Base-by-base conservation (phyloP, 2,797 vertebrate species). In the Sebastes flavidus region DNA sequence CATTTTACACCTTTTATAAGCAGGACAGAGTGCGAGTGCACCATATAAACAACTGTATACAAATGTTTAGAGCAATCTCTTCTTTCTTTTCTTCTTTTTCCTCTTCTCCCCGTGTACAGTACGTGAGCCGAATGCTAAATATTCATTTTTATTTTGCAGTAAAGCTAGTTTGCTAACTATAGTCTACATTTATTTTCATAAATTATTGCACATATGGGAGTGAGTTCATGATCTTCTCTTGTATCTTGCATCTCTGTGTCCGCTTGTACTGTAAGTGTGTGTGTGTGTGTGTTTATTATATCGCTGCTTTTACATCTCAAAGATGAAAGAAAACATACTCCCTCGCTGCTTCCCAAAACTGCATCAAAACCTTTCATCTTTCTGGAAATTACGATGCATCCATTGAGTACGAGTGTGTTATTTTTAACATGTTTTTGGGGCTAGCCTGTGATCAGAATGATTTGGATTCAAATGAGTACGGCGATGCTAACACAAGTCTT, bases 351-450 rank as follows among this genome's bases (percentile, higher is more conserved):
- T 84, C 71, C 46, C 71, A 27, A 67, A 89, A 83, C 69, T 72
- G 65, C 77, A 87, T 78, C 78, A 65, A 68, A 87, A 68, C 67
- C 86, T 90, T 89, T 90, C 78, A 84, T 92, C 87, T 88, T 1
- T 6, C 62, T 72, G 52, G 55, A 83, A 81, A 83, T 85, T 80
- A 61, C 52, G 75, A 85, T 60, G 29, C 79, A 8, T 54, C 72
- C 79, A 74, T 65, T 85, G 78, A 83, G 80, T 12, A 38, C 24
- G 25, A 82, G 67, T 68, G 52, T 73, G 80, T 69, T 88, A 87
- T 86, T 89, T 89, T 86, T 86, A 84, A 76, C 14, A 0, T 81
- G 66, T 82, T 87, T 90, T 58, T 12, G 58, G 63, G 63, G 71
- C 80, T 62, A 49, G 79, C 58, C 78, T 86, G 86, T 80, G 85